These are phyloP conservation scores for Tethea ocularis DNA, from an alignment of 2,888 invertebrate genomes.

Conservation along the genomic window DNA sequence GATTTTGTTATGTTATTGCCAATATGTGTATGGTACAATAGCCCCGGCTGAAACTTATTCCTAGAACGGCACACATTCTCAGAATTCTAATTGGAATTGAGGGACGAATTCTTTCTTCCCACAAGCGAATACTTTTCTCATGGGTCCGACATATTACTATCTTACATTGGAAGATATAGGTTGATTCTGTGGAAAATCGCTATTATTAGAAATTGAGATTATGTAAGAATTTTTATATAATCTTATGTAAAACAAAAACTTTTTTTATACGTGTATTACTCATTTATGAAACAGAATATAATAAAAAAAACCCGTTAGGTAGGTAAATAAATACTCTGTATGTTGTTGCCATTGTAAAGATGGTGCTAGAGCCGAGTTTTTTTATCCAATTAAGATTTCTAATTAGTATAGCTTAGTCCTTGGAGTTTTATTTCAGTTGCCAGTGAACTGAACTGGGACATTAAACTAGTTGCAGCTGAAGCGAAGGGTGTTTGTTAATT, in stretches of 20 bases:
- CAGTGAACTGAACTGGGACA: conserved; percentile 48
- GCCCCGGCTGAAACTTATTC: conserved; percentile 24
- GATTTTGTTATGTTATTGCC: conserved; percentile 34
- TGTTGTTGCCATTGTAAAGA: background rate
- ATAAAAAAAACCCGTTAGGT: background rate
- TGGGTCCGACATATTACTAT: background rate
- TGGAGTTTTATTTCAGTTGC: conserved; percentile 18
- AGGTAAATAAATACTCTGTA: background rate
- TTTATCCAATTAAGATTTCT: conserved; percentile 14
- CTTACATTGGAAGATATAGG: background rate
- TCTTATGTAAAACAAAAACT: background rate
- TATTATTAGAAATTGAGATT: background rate
- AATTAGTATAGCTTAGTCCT: conserved; percentile 26
- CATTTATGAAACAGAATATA: background rate
- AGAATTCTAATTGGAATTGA: conserved; percentile 3
- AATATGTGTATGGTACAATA: conserved; percentile 39
- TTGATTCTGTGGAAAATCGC: background rate
- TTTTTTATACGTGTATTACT: background rate
- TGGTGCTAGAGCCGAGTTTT: background rate
- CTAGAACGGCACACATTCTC: conserved; percentile 21
- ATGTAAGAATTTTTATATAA: background rate
- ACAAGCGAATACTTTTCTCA: background rate
- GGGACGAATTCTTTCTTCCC: background rate
- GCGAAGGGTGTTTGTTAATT: conserved; percentile 44
- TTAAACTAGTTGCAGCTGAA: conserved; percentile 34